Conservation (phyloP, 2,888 invertebrate species). For the Volucella inflata region DNA sequence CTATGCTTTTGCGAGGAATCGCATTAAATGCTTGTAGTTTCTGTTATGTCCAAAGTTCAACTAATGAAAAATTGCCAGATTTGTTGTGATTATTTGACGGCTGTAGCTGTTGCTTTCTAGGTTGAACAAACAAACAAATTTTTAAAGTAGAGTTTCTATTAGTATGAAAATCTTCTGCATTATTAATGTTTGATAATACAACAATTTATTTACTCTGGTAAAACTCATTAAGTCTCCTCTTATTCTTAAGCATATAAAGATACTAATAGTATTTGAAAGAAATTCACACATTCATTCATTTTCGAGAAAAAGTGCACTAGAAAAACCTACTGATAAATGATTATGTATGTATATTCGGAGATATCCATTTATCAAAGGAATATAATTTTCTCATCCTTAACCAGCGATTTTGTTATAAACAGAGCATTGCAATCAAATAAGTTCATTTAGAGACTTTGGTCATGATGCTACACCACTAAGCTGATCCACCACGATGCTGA, state of each 20-base stretch:
- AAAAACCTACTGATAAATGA: constrained; percentile 29
- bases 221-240: constrained; percentile 50
- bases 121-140: too few species aligned
- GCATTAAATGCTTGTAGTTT: too few species aligned
- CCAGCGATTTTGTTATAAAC: constrained; percentile 52
- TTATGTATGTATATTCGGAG: background rate
- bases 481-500: constrained; percentile 14
- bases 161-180: too few species aligned
- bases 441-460: constrained; percentile 57
- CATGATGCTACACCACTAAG: constrained; percentile 17
- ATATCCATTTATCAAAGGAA: constrained; percentile 27
- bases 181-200: constrained; percentile 16
- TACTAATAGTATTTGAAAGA: constrained; percentile 56
- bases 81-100: too few species aligned
- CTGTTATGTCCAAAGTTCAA: too few species aligned
- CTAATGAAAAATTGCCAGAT: too few species aligned
- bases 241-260: constrained; percentile 55
- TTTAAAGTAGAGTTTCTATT: too few species aligned
- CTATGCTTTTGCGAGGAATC: too few species aligned
- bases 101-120: too few species aligned
- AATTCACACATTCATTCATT: constrained; percentile 56
- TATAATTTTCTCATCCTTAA: constrained; percentile 56
- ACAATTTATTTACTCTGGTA: constrained; percentile 10
- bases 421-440: constrained; percentile 71
- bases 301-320: constrained; percentile 16